These are phyloP conservation scores for Acipenser oxyrinchus DNA, from an alignment of 2,797 vertebrate species.

Conservation along the genomic window DNA sequence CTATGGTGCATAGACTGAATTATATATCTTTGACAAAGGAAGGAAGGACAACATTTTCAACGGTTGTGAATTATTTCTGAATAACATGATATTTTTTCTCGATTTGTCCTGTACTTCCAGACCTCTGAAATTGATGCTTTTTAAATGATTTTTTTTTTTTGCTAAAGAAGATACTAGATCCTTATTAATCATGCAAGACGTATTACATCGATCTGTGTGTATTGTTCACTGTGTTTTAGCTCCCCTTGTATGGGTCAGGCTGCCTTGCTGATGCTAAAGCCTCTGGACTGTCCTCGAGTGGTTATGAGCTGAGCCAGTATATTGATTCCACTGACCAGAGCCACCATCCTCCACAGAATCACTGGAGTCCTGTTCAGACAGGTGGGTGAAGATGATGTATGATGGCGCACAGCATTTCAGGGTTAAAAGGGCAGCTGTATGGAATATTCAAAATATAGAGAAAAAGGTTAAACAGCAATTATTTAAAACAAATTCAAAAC, in stretches of 20 bases:
- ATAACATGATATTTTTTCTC: too few relatives aligned
- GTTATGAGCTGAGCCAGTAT: constrained; percentile 82
- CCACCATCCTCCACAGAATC: constrained; percentile 1
- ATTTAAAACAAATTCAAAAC: too few relatives aligned
- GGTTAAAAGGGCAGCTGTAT: too few relatives aligned
- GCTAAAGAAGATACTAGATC: not conserved
- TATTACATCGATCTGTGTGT: too few relatives aligned
- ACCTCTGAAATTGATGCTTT: not conserved
- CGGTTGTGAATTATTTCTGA: too few relatives aligned
- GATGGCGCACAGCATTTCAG: too few relatives aligned
- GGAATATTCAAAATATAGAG: too few relatives aligned
- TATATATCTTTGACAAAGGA: too few relatives aligned
- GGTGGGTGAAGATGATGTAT: constrained; percentile 37
- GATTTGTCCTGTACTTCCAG: too few relatives aligned
- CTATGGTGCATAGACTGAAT: too few relatives aligned
- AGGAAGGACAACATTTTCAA: too few relatives aligned
- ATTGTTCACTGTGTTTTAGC: constrained; percentile 14
- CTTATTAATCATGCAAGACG: not conserved
- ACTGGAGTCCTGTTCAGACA: constrained; percentile 37
- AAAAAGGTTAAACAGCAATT: too few relatives aligned
- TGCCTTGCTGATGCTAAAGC: constrained; percentile 59
- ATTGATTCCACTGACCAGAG: constrained; percentile 51
- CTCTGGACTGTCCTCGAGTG: constrained; percentile 76
- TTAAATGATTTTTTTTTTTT: not conserved
- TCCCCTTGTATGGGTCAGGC: constrained; percentile 33